Evolutionary conservation across 2,888 invertebrate species (phyloP).

Genomic region (Leptinotarsa juncta): DNA sequence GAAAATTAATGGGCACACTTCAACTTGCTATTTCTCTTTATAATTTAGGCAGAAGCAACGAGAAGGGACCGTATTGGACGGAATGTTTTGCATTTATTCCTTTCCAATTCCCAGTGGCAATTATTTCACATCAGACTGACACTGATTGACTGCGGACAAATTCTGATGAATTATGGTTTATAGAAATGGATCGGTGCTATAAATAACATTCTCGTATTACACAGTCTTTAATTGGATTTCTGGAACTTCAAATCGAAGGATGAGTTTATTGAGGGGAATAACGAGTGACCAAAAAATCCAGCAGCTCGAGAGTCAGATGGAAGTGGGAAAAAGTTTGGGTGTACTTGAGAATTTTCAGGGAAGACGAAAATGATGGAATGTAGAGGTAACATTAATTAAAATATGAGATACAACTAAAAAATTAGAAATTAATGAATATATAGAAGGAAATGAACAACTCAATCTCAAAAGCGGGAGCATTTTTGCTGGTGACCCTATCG

Average conservation of each 20-base stretch:
- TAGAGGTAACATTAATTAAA: too few relatives aligned
- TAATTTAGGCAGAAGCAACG: not conserved
- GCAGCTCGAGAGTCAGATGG: too few relatives aligned
- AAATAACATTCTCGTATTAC: not conserved
- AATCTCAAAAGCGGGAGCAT: too few relatives aligned
- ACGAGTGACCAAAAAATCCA: too few relatives aligned
- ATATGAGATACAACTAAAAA: too few relatives aligned
- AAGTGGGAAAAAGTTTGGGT: too few relatives aligned
- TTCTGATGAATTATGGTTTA: constrained; percentile 44
- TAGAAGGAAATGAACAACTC: too few relatives aligned
- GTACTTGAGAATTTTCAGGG: too few relatives aligned
- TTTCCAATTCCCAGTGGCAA: constrained; percentile 48
- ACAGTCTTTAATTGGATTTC: not conserved
- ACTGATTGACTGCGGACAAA: constrained; percentile 47
- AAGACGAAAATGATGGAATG: too few relatives aligned
- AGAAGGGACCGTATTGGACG: not conserved
- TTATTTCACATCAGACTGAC: constrained; percentile 47
- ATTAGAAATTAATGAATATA: too few relatives aligned
- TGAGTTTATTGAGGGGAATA: too few relatives aligned
- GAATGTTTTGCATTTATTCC: constrained; percentile 39
- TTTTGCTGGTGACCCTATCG: too few relatives aligned
- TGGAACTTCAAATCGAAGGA: not conserved
- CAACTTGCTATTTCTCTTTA: not conserved
- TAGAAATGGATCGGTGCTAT: constrained; percentile 40
- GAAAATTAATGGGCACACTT: not conserved